Evolutionary conservation across 2,113 vertebrate genomes (phyloP), one percentile per base, ranked within the genome.

Genomic region (Paedocypris sp.): DNA sequence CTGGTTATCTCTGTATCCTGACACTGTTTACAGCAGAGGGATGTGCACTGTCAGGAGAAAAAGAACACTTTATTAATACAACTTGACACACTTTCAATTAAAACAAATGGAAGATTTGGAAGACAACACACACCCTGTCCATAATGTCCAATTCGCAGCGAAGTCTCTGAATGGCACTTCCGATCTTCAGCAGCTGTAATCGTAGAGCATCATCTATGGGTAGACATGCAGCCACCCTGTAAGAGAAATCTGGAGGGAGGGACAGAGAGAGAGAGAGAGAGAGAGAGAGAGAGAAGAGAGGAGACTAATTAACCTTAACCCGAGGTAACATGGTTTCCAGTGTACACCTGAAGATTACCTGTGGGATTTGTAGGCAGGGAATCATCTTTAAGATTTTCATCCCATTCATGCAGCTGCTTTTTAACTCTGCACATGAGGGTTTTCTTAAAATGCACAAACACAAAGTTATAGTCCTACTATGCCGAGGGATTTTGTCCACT

Each of bases 91-190:
- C 4, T 15, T 18, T n/a, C n/a, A n/a, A n/a, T n/a, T n/a, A n/a
- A 16, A 15, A 18, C 15, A 31, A 49, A 49, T 12, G 19, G 46
- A 28, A 15, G 31, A 13, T 11, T 28, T 10, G 8, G 16, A 26
- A 12, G 22, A 50, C 5, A 38, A 32, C 38, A 78, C 88, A 82
- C 77, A 99, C 95, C 79, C 86, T 89, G 78, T 94, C 94, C 93
- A 99, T 96, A 63, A 99, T 98, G 70, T 97, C 95, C 5, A 99
- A 59, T 63, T 99, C 95, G 68, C 93, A 99, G 38, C 95, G 93
- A 1, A 99, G 88, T 45, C 95, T 84, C 74, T 98, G 94, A 59
- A 98, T 90, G 47, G 95, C 93, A 10, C 93, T 99, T 16, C 93
- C 91, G 6, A 99, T 96, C 74, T 93, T 85, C 26, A 98, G 86